Conservation (phyloP, 2,113 vertebrate genomes). For the Brachionichthys hirsutus region DNA sequence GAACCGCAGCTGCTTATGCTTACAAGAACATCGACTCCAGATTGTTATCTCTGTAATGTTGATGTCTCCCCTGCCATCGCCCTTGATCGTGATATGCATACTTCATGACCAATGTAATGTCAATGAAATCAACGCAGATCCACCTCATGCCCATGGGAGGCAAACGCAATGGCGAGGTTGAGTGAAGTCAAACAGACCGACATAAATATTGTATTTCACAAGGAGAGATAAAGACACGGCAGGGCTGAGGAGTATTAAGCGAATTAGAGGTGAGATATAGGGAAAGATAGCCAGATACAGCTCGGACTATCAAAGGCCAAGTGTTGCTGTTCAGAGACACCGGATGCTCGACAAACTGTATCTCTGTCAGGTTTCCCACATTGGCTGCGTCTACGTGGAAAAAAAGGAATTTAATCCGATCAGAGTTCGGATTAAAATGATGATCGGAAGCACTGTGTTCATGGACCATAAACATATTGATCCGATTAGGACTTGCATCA, state of each 20-base stretch:
- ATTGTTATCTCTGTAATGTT: constrained; percentile 58
- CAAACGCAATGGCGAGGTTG: constrained; percentile 69
- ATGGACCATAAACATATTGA: too few species aligned
- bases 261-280: constrained; percentile 42
- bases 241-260: constrained; percentile 37
- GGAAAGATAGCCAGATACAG: constrained; percentile 18
- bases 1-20: constrained; percentile 11
- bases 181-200: constrained; percentile 72
- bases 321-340: constrained; percentile 37
- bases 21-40: constrained; percentile 52
- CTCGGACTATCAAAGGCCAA: constrained; percentile 19
- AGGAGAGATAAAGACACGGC: constrained; percentile 48
- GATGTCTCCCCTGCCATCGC: constrained; percentile 55
- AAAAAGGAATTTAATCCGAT: too few species aligned
- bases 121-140: constrained; percentile 75
- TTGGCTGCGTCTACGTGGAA: too few species aligned
- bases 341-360: constrained; percentile 10
- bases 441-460: too few species aligned
- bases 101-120: constrained; percentile 78
- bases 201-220: constrained; percentile 73
- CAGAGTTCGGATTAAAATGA: too few species aligned
- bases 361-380: constrained; percentile 26
- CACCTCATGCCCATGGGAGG: constrained; percentile 62
- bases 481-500: too few species aligned
- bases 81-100: constrained; percentile 78